Percentiles rank a stretch among this genome's conserved stretches.
Conservation (phyloP, 2,113 vertebrate genomes). For the Miniopterus natalensis region DNA sequence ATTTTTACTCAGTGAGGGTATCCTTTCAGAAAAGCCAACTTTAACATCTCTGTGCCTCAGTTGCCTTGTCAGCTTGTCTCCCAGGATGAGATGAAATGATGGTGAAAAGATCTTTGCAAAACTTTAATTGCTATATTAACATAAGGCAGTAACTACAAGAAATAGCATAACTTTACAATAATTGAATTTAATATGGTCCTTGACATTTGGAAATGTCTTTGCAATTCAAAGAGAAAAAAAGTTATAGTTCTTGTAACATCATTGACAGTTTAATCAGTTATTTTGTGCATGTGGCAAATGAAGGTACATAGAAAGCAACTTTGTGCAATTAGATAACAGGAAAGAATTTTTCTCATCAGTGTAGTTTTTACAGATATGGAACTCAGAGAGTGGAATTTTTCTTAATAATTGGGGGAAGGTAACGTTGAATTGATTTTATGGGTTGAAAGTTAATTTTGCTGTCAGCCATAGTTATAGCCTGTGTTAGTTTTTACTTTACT, state of each 20-base stretch:
- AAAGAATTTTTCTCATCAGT: constrained; percentile 15
- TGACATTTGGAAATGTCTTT: constrained; percentile 64
- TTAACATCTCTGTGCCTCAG: neutral
- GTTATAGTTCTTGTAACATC: constrained; percentile 52
- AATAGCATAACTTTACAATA: constrained; percentile 27
- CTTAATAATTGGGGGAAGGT: neutral
- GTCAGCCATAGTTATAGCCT: neutral
- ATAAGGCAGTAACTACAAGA: neutral
- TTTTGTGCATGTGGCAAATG: constrained; percentile 51
- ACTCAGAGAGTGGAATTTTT: constrained; percentile 71
- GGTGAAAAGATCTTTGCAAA: constrained; percentile 15
- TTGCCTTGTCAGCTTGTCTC: constrained; percentile 4
- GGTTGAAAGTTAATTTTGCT: neutral
- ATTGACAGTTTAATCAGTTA: constrained; percentile 75
- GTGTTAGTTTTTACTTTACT: constrained; percentile 8
- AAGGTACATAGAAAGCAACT: constrained; percentile 75
- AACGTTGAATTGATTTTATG: neutral
- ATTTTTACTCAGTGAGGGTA: neutral
- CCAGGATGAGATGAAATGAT: constrained; percentile 18
- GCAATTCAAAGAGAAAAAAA: constrained; percentile 53
- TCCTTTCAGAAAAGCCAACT: neutral
- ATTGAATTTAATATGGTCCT: constrained; percentile 51
- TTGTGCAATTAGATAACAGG: constrained; percentile 73
- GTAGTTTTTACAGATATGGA: constrained; percentile 46
- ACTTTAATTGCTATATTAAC: constrained; percentile 22